Evolutionary conservation across 2,888 invertebrate genomes (phyloP).

Genomic region (Drosophila atroscutellata): DNA sequence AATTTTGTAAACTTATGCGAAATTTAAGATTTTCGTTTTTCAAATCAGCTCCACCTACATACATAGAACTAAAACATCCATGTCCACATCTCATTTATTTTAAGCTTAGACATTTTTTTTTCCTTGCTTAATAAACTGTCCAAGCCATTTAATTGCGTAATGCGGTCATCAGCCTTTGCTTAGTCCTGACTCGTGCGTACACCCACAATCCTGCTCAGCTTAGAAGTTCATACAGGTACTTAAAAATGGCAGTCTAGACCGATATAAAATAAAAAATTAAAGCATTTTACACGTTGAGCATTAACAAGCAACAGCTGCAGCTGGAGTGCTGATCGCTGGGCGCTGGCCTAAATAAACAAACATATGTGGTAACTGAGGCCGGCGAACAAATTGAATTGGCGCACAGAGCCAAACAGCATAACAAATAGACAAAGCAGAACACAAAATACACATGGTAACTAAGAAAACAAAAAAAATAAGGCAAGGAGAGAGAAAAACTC

Average conservation of each 20-base stretch:
- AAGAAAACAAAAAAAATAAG: constrained; percentile 52
- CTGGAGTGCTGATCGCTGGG: not conserved
- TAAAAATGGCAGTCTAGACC: constrained; percentile 18
- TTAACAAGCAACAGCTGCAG: not conserved
- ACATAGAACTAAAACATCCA: not conserved
- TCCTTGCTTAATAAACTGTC: not conserved
- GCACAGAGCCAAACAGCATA: constrained; percentile 67
- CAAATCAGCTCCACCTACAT: not conserved
- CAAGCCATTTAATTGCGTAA: not conserved
- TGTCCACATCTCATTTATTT: not conserved
- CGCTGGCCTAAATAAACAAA: constrained; percentile 51
- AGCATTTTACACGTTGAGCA: constrained; percentile 18
- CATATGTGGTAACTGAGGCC: constrained; percentile 54
- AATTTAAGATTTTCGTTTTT: not conserved
- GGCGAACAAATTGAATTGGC: constrained; percentile 71
- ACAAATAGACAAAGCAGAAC: constrained; percentile 66
- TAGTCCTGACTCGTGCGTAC: not conserved
- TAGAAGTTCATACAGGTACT: constrained; percentile 6
- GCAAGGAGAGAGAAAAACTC: constrained; percentile 38
- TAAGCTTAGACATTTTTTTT: not conserved
- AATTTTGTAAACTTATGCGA: not conserved
- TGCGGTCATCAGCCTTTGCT: not conserved
- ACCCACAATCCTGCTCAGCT: not conserved
- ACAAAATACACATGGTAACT: constrained; percentile 60
- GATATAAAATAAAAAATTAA: constrained; percentile 32